Conservation (phyloP, 2,113 vertebrate species). For the Mobula hypostoma region DNA sequence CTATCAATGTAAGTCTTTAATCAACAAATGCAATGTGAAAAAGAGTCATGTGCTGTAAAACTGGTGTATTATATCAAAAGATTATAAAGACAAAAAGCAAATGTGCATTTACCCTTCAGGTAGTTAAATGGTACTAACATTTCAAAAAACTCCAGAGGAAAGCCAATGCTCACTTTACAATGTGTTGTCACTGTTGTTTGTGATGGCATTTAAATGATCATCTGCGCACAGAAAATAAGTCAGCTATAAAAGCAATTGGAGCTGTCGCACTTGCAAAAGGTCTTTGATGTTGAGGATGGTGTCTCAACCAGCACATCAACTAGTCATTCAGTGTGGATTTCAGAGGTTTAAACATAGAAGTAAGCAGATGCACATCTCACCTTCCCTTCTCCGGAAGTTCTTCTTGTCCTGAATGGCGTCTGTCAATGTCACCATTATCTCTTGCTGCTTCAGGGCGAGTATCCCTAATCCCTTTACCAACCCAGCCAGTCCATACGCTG, state of each 20-base stretch:
- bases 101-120: not conserved
- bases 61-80: not conserved
- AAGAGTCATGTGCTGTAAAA: not conserved
- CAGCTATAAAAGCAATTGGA: not conserved
- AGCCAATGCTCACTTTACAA: not conserved
- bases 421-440: conserved; percentile 89
- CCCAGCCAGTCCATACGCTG: conserved; percentile 86
- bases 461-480: conserved; percentile 95
- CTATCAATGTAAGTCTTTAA: too few relatives aligned
- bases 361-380: conserved; percentile 52
- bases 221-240: not conserved
- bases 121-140: not conserved
- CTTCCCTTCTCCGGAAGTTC: conserved; percentile 89
- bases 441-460: conserved; percentile 93
- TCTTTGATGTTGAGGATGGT: not conserved
- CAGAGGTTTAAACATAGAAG: not conserved
- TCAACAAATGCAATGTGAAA: not conserved
- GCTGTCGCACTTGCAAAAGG: not conserved
- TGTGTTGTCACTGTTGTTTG: not conserved
- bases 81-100: not conserved
- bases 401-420: conserved; percentile 98
- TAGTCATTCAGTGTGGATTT: not conserved
- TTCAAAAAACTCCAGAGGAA: not conserved
- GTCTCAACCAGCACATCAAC: not conserved
- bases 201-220: not conserved